Evolutionary conservation across 1,140 invertebrate species (phyloP).

Genomic region (Gryon sp.): DNA sequence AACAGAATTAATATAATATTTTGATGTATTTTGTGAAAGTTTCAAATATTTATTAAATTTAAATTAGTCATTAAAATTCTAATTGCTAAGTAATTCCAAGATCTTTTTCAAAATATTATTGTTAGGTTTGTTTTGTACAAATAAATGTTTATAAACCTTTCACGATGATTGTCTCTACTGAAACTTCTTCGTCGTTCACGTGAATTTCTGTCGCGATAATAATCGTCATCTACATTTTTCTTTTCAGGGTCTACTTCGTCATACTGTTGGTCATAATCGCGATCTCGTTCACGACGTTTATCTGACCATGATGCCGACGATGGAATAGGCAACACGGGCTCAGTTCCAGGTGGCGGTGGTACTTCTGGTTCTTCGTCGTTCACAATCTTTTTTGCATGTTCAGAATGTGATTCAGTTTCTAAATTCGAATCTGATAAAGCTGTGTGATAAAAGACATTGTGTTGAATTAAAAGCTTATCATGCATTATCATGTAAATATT

Average conservation of each 20-base stretch:
- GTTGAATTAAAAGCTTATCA: too few relatives aligned
- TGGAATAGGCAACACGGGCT: slow-evolving; percentile 76
- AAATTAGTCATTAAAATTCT: neutral
- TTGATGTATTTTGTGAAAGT: slow-evolving; percentile 9
- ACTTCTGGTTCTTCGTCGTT: slow-evolving; percentile 75
- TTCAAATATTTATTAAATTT: slow-evolving; percentile 20
- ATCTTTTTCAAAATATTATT: neutral
- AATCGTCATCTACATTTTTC: slow-evolving; percentile 70
- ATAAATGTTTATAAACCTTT: slow-evolving; percentile 66
- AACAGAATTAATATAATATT: too few relatives aligned
- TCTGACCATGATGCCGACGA: slow-evolving; percentile 62
- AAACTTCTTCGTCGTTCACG: slow-evolving; percentile 75
- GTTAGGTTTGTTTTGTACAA: neutral
- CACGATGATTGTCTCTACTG: slow-evolving; percentile 75
- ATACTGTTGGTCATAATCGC: slow-evolving; percentile 65
- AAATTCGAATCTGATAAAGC: slow-evolving; percentile 65
- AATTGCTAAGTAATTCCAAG: too few relatives aligned
- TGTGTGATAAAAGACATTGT: too few relatives aligned
- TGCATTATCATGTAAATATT: too few relatives aligned
- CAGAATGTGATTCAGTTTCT: slow-evolving; percentile 12
- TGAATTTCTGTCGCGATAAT: slow-evolving; percentile 69
- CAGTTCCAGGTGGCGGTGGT: slow-evolving; percentile 77
- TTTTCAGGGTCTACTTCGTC: slow-evolving; percentile 65
- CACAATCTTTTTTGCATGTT: slow-evolving; percentile 66
- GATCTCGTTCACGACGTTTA: slow-evolving; percentile 35